Evolutionary conservation across 2,888 invertebrate genomes (phyloP).

Genomic region (Fragum whitleyi): DNA sequence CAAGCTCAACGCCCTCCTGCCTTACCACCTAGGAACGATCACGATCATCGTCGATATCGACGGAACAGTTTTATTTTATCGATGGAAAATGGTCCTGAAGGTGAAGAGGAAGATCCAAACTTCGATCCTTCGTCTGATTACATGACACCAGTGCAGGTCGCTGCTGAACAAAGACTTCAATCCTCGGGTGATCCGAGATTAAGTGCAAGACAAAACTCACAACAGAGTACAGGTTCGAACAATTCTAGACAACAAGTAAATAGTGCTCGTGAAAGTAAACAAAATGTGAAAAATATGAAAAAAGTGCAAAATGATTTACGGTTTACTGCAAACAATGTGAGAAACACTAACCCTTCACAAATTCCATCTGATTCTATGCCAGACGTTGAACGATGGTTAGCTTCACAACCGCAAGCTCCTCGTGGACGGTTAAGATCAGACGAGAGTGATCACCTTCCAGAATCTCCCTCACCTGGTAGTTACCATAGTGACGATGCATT

Average conservation of each 20-base stretch:
- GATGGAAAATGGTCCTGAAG: constrained; percentile 64
- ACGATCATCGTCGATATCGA: constrained; percentile 64
- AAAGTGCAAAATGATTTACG: constrained; percentile 40
- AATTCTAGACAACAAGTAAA: constrained; percentile 7
- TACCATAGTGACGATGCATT: constrained; percentile 76
- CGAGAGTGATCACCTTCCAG: constrained; percentile 62
- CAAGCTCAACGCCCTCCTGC: constrained; percentile 64
- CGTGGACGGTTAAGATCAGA: constrained; percentile 57
- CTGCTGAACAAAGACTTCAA: constrained; percentile 58
- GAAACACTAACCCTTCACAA: constrained; percentile 29
- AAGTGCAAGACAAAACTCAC: neutral
- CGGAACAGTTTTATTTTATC: constrained; percentile 71
- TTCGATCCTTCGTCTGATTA: constrained; percentile 47
- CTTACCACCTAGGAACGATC: constrained; percentile 63
- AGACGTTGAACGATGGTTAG: constrained; percentile 63
- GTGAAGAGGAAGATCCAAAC: constrained; percentile 27
- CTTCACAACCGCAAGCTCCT: constrained; percentile 50
- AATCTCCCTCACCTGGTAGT: constrained; percentile 76
- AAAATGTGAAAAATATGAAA: constrained; percentile 5
- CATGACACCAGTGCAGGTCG: constrained; percentile 48
- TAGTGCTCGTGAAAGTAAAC: neutral
- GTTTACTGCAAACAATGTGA: neutral
- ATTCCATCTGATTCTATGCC: constrained; percentile 58
- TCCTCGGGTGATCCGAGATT: constrained; percentile 41
- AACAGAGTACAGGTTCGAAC: neutral